Base-by-base conservation (phyloP, 2,888 invertebrate genomes). In the Lapara coniferarum region DNA sequence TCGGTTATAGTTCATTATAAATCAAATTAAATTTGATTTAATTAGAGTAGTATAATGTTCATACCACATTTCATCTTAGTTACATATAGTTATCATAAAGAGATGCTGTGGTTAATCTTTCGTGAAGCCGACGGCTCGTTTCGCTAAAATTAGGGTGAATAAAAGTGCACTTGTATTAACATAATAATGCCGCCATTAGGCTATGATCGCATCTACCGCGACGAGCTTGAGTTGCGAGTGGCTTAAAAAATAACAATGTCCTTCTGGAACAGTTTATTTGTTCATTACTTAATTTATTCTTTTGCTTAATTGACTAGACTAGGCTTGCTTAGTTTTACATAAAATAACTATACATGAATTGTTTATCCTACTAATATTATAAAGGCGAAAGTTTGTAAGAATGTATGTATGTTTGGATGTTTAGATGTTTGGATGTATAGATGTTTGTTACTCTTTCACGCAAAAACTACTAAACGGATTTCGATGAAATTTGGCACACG, bases 101-200 rank as follows among this genome's bases (percentile, higher is more conserved):
- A 56, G 49, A 69, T 19, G 77, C 79, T 76, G 89, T 85, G 92
- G 92, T 89, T 92, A 93, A 93, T 93, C 89, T 92, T 81, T 88
- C 92, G 91, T 90, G 88, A 91, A 89, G 80, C 78, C 76, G 74
- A 82, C 78, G 88, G 85, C 88, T 87, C 90, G 89, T 88, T 89
- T 88, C 82, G 82, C 80, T 85, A 89, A 91, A 90, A 92, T 89
- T 87, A 87, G 83, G 82, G 88, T 84, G 81, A 82, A 85, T 88
- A 85, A 82, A 89, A 90, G 87, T 92, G 89, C 90, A 92, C 80
- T 86, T 81, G 66, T 80, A 88, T 90, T 91, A 85, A 76, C 88
- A 90, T 89, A 72, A 89, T 81, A 90, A 92, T 85, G 76, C 72
- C n/a, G 78, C 82, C 89, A 89, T 91, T 90, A 89, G 86, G 82